These are phyloP conservation scores for Mus musculus DNA, from an alignment of 2,113 vertebrate species.

Conservation along the genomic window DNA sequence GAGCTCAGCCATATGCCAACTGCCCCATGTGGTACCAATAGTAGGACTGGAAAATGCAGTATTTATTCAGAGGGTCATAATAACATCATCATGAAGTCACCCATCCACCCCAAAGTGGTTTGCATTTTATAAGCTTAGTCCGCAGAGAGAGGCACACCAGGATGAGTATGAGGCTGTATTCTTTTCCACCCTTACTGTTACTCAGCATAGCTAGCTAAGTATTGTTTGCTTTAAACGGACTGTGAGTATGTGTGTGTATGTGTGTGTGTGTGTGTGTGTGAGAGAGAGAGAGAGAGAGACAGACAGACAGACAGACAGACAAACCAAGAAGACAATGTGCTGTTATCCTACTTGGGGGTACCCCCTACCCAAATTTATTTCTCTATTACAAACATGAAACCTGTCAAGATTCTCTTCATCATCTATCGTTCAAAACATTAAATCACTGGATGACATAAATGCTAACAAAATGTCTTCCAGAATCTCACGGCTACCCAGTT, in stretches of 20 bases:
- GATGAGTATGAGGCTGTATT: neutral
- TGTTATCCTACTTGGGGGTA: slow-evolving; percentile 28
- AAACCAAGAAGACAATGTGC: neutral
- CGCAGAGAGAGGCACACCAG: neutral
- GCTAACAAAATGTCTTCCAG: neutral
- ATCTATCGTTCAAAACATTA: neutral
- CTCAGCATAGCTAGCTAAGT: slow-evolving; percentile 12
- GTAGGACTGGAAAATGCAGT: slow-evolving; percentile 54
- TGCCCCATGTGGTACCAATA: neutral
- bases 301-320: slow-evolving; percentile 6
- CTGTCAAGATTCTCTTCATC: slow-evolving; percentile 2
- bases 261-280: neutral
- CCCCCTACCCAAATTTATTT: slow-evolving; percentile 50
- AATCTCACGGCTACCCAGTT: neutral
- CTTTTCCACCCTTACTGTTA: neutral
- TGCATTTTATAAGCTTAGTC: slow-evolving; percentile 61
- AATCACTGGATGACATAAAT: neutral
- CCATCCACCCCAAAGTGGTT: neutral
- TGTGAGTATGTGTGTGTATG: neutral
- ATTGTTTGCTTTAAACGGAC: neutral
- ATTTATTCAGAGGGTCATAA: slow-evolving; percentile 62
- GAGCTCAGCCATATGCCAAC: neutral
- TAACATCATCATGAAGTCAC: slow-evolving; percentile 62
- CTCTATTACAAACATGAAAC: slow-evolving; percentile 22
- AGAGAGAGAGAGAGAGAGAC: neutral